Percentiles rank a stretch among this genome's conserved stretches.
Evolutionary conservation across 2,888 invertebrate genomes (phyloP).

Genomic region (Callosobruchus maculatus): DNA sequence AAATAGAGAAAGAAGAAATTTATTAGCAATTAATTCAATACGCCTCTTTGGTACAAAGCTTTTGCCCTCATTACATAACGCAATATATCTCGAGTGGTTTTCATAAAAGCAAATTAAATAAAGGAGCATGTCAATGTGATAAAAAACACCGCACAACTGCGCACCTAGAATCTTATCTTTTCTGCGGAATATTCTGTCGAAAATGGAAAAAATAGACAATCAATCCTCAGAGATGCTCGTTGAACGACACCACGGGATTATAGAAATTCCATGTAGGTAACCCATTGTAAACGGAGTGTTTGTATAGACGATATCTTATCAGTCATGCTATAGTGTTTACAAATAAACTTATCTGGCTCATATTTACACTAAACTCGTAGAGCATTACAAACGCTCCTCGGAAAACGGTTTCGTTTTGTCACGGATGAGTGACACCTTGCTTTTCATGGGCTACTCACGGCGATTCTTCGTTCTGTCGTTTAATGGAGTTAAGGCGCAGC

Average conservation of each 20-base stretch:
- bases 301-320: background rate
- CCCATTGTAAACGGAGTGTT: background rate
- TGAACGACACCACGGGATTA: background rate
- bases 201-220: background rate
- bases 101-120: too few species aligned
- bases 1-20: too few species aligned
- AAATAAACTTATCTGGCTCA: background rate
- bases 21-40: too few species aligned
- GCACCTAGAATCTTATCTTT: background rate
- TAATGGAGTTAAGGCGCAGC: too few species aligned
- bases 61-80: too few species aligned
- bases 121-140: too few species aligned
- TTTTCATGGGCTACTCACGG: background rate
- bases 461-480: background rate
- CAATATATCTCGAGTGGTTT: too few species aligned
- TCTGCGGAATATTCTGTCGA: background rate
- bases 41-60: too few species aligned
- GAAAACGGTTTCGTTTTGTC: background rate
- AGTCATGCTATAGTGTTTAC: background rate
- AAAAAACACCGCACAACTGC: too few species aligned
- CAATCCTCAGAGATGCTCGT: background rate
- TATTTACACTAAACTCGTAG: background rate
- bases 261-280: background rate
- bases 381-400: background rate
- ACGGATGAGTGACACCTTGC: background rate